These are phyloP conservation scores for Aphaenogaster ashmeadi DNA, from an alignment of 1,140 invertebrate species.

Conservation along the genomic window DNA sequence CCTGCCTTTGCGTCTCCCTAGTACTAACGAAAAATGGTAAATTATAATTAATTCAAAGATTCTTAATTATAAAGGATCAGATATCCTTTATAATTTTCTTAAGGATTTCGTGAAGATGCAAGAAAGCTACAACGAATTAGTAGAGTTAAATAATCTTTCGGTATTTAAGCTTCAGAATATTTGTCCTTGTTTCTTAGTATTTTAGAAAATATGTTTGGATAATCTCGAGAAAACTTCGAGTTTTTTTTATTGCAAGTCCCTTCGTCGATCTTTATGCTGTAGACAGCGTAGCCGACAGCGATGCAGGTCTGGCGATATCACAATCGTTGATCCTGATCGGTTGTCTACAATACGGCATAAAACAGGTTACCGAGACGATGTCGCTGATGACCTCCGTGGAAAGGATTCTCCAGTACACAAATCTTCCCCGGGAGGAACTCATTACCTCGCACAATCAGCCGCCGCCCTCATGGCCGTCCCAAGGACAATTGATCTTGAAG, in stretches of 20 bases:
- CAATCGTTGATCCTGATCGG: conserved; percentile 93
- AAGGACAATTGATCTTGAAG: conserved; percentile 86
- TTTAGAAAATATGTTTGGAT: background rate
- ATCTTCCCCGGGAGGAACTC: conserved; percentile 89
- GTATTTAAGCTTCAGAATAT: background rate
- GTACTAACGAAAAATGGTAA: conserved; percentile 82
- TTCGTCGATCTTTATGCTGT: conserved; percentile 25
- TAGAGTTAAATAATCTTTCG: conserved; percentile 83
- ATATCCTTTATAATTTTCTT: background rate
- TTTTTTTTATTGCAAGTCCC: background rate
- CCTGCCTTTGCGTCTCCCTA: conserved; percentile 82
- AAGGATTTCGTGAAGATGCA: conserved; percentile 88
- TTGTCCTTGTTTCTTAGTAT: background rate
- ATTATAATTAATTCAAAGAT: background rate
- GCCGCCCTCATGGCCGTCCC: conserved; percentile 85
- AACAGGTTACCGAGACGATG: conserved; percentile 91
- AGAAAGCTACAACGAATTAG: conserved; percentile 88
- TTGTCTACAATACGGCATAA: conserved; percentile 94
- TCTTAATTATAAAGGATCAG: background rate
- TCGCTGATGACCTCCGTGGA: conserved; percentile 95
- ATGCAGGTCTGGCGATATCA: conserved; percentile 94
- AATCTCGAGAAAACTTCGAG: conserved; percentile 6
- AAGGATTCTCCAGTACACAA: conserved; percentile 92
- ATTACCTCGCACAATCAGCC: conserved; percentile 82
- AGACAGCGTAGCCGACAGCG: conserved; percentile 86